Evolutionary conservation across 2,797 vertebrate species (phyloP).

Genomic region (Tokudaia muenninki): DNA sequence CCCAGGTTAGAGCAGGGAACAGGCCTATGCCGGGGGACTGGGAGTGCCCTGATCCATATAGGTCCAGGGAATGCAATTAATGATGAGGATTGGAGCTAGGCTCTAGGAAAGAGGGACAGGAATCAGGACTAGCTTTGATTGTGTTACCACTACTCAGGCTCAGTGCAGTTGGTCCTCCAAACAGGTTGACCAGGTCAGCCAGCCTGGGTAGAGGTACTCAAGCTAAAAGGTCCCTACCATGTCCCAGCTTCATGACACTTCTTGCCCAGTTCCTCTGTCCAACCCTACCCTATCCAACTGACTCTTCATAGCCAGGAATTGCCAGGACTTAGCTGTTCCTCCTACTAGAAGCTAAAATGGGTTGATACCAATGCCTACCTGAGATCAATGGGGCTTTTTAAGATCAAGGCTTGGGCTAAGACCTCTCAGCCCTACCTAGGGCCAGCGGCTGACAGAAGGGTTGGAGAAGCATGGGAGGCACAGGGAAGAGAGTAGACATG

Average conservation of each 20-base stretch:
- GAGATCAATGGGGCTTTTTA: neutral
- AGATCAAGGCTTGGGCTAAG: neutral
- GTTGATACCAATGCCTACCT: neutral
- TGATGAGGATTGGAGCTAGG: neutral
- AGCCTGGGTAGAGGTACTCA: neutral
- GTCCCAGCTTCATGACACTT: neutral
- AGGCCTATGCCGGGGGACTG: neutral
- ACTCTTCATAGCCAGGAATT: neutral
- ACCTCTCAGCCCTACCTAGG: neutral
- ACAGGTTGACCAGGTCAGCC: neutral
- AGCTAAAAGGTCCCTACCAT: neutral
- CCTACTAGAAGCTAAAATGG: neutral
- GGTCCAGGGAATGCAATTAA: neutral
- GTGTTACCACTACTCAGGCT: neutral
- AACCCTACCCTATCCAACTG: neutral
- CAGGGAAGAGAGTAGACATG: neutral
- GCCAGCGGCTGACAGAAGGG: neutral
- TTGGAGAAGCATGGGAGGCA: rapidly evolving
- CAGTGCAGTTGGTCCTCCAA: neutral
- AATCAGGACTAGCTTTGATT: neutral
- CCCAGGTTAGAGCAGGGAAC: neutral
- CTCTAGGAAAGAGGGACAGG: rapidly evolving
- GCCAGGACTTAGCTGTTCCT: neutral
- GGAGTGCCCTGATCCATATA: neutral
- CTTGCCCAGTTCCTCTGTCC: neutral